Conservation (phyloP, 2,113 vertebrate species). For the Cottus gobio region DNA sequence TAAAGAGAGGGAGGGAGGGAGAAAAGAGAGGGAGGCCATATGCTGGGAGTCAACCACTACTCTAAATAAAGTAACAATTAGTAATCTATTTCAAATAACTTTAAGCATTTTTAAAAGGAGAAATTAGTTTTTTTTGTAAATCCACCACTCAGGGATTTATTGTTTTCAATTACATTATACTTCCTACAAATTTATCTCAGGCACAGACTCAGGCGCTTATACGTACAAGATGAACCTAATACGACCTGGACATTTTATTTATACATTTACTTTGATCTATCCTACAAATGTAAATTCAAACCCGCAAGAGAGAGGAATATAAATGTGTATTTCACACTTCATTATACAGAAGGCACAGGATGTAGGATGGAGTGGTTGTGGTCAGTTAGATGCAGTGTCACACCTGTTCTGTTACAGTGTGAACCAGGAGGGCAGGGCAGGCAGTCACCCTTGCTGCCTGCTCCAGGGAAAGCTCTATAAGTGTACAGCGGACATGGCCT, state of each 20-base stretch:
- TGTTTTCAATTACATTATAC: slow-evolving; percentile 22
- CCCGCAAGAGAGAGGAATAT: not conserved
- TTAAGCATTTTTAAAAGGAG: no score
- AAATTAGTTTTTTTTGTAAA: slow-evolving; percentile 16
- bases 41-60: not conserved
- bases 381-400: slow-evolving; percentile 17
- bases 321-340: slow-evolving; percentile 1
- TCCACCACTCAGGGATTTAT: slow-evolving; percentile 10
- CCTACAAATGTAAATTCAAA: slow-evolving; percentile 42
- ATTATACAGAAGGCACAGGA: not conserved
- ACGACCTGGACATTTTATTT: slow-evolving; percentile 19
- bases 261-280: slow-evolving; percentile 32
- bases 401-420: slow-evolving; percentile 86
- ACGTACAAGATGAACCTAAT: slow-evolving; percentile 25
- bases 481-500: slow-evolving; percentile 86
- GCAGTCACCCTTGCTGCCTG: slow-evolving; percentile 84
- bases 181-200: slow-evolving; percentile 28
- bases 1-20: no score
- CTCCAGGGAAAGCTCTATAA: slow-evolving; percentile 82
- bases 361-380: not conserved
- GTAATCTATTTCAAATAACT: no score
- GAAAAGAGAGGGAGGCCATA: not conserved
- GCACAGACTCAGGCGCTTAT: not conserved
- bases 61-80: slow-evolving; percentile 16
- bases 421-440: slow-evolving; percentile 86